Percentiles rank a stretch among this genome's conserved stretches.
Evolutionary conservation across 2,888 invertebrate species (phyloP).

Genomic region (Hypomecis punctinalis): DNA sequence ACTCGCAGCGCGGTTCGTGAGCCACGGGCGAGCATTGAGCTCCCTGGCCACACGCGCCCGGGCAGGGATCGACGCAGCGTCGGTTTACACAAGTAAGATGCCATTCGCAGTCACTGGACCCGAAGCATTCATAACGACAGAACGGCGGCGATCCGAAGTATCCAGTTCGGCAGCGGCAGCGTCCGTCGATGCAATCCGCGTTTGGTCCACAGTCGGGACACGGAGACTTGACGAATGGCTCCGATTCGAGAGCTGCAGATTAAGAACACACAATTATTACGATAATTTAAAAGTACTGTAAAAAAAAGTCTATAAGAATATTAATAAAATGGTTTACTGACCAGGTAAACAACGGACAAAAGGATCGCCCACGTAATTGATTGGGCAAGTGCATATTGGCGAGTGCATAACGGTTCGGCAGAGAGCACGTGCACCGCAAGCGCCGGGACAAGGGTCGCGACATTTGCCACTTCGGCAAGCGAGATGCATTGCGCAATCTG

Average conservation of each 20-base stretch:
- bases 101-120: constrained; percentile 89
- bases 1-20: constrained; percentile 89
- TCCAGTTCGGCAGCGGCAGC: constrained; percentile 88
- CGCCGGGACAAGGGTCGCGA: constrained; percentile 89
- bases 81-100: constrained; percentile 88
- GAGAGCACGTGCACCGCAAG: constrained; percentile 90
- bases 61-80: constrained; percentile 90
- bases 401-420: constrained; percentile 90
- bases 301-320: not conserved
- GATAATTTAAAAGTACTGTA: not conserved
- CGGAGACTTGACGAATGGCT: constrained; percentile 79
- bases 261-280: constrained; percentile 11
- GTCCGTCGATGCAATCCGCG: constrained; percentile 88
- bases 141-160: constrained; percentile 90
- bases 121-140: constrained; percentile 89
- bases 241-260: constrained; percentile 52
- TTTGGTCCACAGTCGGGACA: constrained; percentile 91
- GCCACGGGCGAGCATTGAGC: constrained; percentile 89
- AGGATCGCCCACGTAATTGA: constrained; percentile 90
- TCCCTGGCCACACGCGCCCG: constrained; percentile 90
- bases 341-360: constrained; percentile 87
- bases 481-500: constrained; percentile 86
- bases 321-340: constrained; percentile 53
- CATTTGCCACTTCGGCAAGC: constrained; percentile 89
- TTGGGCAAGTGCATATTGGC: constrained; percentile 90